These are phyloP conservation scores for Astyanax mexicanus DNA, from an alignment of 2,797 vertebrate genomes.

Conservation along the genomic window DNA sequence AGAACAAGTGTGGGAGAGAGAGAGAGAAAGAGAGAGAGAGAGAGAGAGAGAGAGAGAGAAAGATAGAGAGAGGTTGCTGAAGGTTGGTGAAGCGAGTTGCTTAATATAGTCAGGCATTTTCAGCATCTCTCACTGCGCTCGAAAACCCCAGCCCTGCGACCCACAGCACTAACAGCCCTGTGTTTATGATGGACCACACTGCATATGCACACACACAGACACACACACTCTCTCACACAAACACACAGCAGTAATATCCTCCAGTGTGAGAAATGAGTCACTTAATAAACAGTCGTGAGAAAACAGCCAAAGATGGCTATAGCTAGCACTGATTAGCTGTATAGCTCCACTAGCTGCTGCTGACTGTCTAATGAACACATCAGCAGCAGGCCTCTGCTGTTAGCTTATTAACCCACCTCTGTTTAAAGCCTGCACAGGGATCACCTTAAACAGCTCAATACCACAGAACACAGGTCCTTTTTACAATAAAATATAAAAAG, in stretches of 20 bases:
- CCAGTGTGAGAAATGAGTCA: slow-evolving; percentile 38
- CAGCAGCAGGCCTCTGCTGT: slow-evolving; percentile 3
- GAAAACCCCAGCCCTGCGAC: slow-evolving; percentile 37
- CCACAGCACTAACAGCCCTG: slow-evolving; percentile 49
- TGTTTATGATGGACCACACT: slow-evolving; percentile 49
- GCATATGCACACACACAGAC: too few species aligned
- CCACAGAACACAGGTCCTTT: too few species aligned
- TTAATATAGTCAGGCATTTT: slow-evolving; percentile 57
- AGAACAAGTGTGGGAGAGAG: too few species aligned
- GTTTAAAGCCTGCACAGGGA: too few species aligned
- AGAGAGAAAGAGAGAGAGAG: too few species aligned
- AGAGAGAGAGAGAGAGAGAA: not conserved
- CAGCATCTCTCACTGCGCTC: slow-evolving; percentile 44
- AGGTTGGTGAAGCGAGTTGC: slow-evolving; percentile 44
- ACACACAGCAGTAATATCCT: slow-evolving; percentile 8
- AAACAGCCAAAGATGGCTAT: slow-evolving; percentile 33
- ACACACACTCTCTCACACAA: slow-evolving; percentile 11
- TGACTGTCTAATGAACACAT: not conserved
- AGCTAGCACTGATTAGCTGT: slow-evolving; percentile 28
- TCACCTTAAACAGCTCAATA: too few species aligned
- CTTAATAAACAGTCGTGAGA: slow-evolving; percentile 39
- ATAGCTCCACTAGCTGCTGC: not conserved
- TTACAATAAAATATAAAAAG: too few species aligned
- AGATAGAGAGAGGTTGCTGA: slow-evolving; percentile 22
- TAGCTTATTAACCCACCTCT: slow-evolving; percentile 5